Evolutionary conservation across 2,113 vertebrate species (phyloP).

Genomic region (Furnarius figulus): DNA sequence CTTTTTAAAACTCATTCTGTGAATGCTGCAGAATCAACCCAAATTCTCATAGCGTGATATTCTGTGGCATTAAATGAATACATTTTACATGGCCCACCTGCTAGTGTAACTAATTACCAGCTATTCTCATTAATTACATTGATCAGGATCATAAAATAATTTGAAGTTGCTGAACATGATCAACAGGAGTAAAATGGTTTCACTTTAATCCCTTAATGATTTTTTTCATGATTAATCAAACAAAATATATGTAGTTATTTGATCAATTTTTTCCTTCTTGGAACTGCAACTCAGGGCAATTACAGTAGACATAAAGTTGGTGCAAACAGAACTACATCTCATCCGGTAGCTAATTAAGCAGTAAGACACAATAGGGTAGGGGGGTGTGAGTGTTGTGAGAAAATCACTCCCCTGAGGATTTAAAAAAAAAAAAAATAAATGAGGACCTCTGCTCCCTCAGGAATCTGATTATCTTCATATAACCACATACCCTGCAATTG

Average conservation of each 20-base stretch:
- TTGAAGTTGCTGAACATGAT: slow-evolving; percentile 75
- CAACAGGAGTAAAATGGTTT: slow-evolving; percentile 77
- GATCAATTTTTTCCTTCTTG: slow-evolving; percentile 66
- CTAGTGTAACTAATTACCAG: slow-evolving; percentile 82
- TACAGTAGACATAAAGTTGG: slow-evolving; percentile 70
- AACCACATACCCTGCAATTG: background rate
- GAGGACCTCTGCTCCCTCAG: slow-evolving; percentile 48
- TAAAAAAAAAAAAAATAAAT: background rate
- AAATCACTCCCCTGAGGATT: slow-evolving; percentile 63
- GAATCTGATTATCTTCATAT: slow-evolving; percentile 49
- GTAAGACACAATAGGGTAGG: slow-evolving; percentile 42
- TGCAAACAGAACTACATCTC: slow-evolving; percentile 71
- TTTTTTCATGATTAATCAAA: slow-evolving; percentile 80
- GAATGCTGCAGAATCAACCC: background rate
- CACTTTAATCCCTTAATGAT: slow-evolving; percentile 78
- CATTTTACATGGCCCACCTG: slow-evolving; percentile 71
- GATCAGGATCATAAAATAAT: slow-evolving; percentile 83
- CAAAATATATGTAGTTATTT: slow-evolving; percentile 74
- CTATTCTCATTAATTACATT: slow-evolving; percentile 82
- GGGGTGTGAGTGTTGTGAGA: slow-evolving; percentile 38
- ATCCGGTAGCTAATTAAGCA: slow-evolving; percentile 72
- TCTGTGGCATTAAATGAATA: slow-evolving; percentile 63
- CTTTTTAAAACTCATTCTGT: background rate
- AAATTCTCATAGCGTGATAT: slow-evolving; percentile 24
- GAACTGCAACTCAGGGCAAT: slow-evolving; percentile 69